These are phyloP conservation scores for Poeciliopsis paucimaculata DNA, from an alignment of 2,797 vertebrate species.

Conservation along the genomic window DNA sequence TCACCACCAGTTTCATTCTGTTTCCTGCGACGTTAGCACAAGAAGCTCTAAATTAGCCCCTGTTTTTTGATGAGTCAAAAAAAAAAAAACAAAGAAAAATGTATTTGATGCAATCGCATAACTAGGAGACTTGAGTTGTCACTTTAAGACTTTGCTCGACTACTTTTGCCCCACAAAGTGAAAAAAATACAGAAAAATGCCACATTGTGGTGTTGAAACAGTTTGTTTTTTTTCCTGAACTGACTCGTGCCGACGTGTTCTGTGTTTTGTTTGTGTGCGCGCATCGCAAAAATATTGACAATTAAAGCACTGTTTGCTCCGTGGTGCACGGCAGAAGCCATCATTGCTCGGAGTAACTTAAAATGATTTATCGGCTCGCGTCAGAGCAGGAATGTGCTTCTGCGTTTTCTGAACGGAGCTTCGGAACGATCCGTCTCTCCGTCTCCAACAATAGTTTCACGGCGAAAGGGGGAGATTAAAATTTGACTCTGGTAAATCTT, in stretches of 20 bases:
- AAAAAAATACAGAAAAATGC: not conserved
- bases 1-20: not conserved
- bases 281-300: slow-evolving; percentile 7
- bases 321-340: not conserved
- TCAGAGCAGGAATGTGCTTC: not conserved
- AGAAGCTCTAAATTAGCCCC: not conserved
- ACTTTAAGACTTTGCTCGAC: not conserved
- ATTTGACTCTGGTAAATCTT: slow-evolving; percentile 1
- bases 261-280: not conserved
- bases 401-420: not conserved
- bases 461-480: slow-evolving; percentile 11
- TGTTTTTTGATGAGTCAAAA: not conserved
- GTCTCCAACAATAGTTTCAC: not conserved
- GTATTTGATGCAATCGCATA: not conserved
- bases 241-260: not conserved
- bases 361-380: not conserved
- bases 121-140: not conserved
- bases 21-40: not conserved
- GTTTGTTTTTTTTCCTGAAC: not conserved
- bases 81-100: not conserved
- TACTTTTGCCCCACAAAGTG: not conserved
- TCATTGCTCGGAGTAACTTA: slow-evolving; percentile 5
- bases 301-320: not conserved
- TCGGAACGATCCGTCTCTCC: not conserved
- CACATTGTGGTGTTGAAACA: not conserved